Evolutionary conservation across 2,113 vertebrate species (phyloP).

Genomic region (Semnopithecus entellus): DNA sequence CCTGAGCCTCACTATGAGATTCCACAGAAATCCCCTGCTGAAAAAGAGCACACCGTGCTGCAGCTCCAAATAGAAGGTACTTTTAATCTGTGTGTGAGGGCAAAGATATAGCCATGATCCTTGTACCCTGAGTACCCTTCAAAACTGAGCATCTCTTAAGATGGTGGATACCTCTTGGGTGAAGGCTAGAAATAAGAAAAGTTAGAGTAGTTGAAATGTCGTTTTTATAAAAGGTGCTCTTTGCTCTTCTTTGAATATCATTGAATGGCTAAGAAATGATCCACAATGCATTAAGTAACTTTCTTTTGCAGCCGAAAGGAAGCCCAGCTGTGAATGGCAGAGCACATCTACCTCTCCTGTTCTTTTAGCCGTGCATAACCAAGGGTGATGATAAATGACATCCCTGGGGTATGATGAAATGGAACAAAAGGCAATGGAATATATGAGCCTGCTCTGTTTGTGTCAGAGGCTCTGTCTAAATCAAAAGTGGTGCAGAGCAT

Average conservation of each 20-base stretch:
- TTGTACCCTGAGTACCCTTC: neutral
- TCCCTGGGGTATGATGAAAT: neutral
- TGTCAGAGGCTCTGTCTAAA: slow-evolving; percentile 30
- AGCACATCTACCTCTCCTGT: neutral
- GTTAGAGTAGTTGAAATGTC: neutral
- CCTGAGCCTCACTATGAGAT: neutral
- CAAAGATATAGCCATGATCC: neutral
- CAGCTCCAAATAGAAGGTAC: neutral
- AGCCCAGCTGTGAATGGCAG: neutral
- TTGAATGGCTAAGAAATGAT: slow-evolving; percentile 29
- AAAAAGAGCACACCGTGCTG: neutral
- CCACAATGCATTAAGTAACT: neutral
- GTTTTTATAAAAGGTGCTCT: slow-evolving; percentile 48
- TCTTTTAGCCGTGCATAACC: neutral
- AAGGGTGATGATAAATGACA: slow-evolving; percentile 15
- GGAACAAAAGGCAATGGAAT: neutral
- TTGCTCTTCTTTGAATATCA: slow-evolving; percentile 44
- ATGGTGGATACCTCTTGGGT: neutral
- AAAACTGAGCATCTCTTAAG: neutral
- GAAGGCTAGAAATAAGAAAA: slow-evolving; percentile 39
- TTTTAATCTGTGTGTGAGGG: neutral
- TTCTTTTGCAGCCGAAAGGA: slow-evolving; percentile 4
- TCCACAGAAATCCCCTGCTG: neutral
- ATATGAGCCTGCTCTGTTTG: neutral
- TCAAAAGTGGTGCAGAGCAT: neutral